Percentiles rank a stretch among this genome's conserved stretches.
These are phyloP conservation scores for Falco cherrug DNA, from an alignment of 2,797 vertebrate species.

Conservation along the genomic window DNA sequence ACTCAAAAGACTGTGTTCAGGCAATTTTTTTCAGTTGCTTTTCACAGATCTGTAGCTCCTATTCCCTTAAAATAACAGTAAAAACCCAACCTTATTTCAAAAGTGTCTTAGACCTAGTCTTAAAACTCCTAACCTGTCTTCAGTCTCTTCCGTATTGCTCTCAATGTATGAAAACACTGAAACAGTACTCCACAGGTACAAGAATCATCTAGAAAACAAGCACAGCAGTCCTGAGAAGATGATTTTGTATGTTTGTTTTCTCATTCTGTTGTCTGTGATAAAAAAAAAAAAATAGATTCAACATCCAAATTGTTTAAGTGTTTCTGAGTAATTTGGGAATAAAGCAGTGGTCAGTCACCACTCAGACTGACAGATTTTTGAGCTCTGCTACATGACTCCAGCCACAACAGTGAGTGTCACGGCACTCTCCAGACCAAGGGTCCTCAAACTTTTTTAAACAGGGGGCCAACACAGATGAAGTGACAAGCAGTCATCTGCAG, in stretches of 20 bases:
- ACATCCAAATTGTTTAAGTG: background rate
- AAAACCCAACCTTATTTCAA: background rate
- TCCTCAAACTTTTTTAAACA: too few relatives aligned
- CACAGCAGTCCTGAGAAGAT: background rate
- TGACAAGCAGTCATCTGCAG: too few relatives aligned
- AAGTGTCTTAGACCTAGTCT: background rate
- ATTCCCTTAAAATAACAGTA: background rate
- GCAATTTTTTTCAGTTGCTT: background rate
- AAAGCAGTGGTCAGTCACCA: background rate
- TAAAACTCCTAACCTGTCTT: background rate
- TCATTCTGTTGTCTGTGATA: background rate
- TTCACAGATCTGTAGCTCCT: background rate
- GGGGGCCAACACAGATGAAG: too few relatives aligned
- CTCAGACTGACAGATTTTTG: background rate
- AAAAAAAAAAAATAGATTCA: background rate
- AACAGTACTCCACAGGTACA: background rate
- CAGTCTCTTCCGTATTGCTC: background rate
- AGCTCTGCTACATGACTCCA: background rate
- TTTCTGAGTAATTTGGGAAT: background rate
- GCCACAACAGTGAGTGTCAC: background rate
- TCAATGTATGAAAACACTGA: background rate
- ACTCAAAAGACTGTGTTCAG: background rate
- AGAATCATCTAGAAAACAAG: background rate
- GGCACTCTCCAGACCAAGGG: too few relatives aligned
- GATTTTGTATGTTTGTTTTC: background rate